Conservation (phyloP, 1,140 invertebrate genomes). For the Chrysomallon squamiferum region DNA sequence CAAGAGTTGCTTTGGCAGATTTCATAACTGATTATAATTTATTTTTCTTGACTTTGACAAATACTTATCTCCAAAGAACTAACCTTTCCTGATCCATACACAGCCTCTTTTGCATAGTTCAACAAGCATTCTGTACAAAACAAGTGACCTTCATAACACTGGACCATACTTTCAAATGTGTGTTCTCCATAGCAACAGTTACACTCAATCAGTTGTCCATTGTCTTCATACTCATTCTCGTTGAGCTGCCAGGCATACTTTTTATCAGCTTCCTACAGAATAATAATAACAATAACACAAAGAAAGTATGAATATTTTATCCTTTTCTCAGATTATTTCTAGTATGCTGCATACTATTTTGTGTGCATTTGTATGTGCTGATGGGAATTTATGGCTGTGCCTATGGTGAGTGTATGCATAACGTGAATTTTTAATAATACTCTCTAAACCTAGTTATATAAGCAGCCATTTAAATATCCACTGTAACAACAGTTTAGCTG, state of each 20-base stretch:
- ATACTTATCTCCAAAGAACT: too few relatives aligned
- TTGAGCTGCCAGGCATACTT: conserved; percentile 29
- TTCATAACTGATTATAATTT: too few relatives aligned
- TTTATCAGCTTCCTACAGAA: conserved; percentile 27
- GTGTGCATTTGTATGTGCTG: too few relatives aligned
- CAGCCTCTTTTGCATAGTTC: conserved; percentile 48
- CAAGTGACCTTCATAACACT: conserved; percentile 57
- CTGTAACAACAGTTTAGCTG: too few relatives aligned
- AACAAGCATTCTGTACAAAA: conserved; percentile 53
- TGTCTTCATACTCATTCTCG: conserved; percentile 38
- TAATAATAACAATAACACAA: neutral
- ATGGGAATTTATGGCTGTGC: too few relatives aligned
- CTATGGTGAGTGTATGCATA: too few relatives aligned
- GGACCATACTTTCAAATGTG: conserved; percentile 51
- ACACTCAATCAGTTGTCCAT: conserved; percentile 52
- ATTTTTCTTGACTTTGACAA: too few relatives aligned
- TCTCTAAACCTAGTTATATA: too few relatives aligned
- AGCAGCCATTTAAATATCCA: too few relatives aligned
- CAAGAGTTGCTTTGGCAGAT: too few relatives aligned
- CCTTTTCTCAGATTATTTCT: neutral
- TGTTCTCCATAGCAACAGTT: conserved; percentile 52
- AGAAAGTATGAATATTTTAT: neutral
- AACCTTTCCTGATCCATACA: conserved; percentile 57
- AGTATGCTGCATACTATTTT: too few relatives aligned
- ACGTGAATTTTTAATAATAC: too few relatives aligned